Conservation (phyloP, 1,140 invertebrate species). For the Ephestia elutella region DNA sequence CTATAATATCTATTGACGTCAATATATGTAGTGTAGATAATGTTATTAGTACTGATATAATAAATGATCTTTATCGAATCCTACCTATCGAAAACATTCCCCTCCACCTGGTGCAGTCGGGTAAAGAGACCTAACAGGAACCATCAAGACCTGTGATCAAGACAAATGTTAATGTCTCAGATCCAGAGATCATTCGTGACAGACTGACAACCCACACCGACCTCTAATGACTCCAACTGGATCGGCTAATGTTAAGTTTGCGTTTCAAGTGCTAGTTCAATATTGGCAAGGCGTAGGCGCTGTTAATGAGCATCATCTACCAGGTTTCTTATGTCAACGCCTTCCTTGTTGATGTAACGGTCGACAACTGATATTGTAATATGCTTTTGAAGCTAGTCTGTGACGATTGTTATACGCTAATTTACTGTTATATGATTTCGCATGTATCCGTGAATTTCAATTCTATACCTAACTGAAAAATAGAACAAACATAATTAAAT, state of each 20-base stretch:
- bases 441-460: too few relatives aligned
- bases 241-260: neutral
- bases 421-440: neutral
- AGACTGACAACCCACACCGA: neutral
- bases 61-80: too few relatives aligned
- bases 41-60: too few relatives aligned
- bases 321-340: neutral
- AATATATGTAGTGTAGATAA: too few relatives aligned
- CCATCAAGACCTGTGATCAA: too few relatives aligned
- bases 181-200: neutral
- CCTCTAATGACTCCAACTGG: constrained; percentile 1
- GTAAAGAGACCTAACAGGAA: neutral
- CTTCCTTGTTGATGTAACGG: neutral
- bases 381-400: neutral
- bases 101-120: too few relatives aligned
- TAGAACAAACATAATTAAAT: too few relatives aligned
- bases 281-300: neutral
- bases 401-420: neutral
- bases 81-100: too few relatives aligned
- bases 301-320: neutral
- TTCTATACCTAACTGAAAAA: too few relatives aligned
- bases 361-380: neutral
- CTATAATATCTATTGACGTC: too few relatives aligned
- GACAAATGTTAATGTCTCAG: neutral
- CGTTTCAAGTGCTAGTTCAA: constrained; percentile 4